Percentiles rank a stretch among this genome's conserved stretches.
Conservation (phyloP, 2,113 vertebrate species). For the Scalopus aquaticus region DNA sequence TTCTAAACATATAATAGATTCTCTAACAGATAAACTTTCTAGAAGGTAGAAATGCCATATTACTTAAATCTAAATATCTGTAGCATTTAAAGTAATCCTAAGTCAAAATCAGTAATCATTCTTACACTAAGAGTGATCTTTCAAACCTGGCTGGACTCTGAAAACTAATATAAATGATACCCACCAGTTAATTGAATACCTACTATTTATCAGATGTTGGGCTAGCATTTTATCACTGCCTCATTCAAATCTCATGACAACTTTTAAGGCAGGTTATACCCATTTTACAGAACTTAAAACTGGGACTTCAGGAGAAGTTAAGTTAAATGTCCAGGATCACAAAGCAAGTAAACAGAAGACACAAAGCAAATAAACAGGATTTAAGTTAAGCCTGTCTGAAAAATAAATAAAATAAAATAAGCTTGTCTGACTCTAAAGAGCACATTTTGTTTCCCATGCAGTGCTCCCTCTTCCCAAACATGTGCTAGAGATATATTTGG, state of each 20-base stretch:
- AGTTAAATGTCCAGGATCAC: background rate
- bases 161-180: conserved; percentile 27
- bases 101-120: conserved; percentile 24
- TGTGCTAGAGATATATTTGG: background rate
- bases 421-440: background rate
- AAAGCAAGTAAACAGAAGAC: background rate
- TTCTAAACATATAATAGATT: background rate
- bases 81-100: background rate
- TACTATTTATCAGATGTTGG: too few species aligned
- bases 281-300: conserved; percentile 34
- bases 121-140: background rate
- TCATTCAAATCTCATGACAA: background rate
- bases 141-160: background rate
- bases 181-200: background rate
- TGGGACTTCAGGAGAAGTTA: background rate
- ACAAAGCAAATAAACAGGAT: background rate
- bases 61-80: conserved; percentile 22
- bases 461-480: background rate
- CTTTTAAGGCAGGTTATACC: background rate
- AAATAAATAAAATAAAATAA: too few species aligned
- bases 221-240: too few species aligned
- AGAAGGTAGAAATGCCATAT: background rate
- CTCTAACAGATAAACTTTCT: background rate
- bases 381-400: background rate
- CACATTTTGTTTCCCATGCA: background rate